Base-by-base conservation (phyloP, 2,113 vertebrate species). In the Sclerurus mexicanus region DNA sequence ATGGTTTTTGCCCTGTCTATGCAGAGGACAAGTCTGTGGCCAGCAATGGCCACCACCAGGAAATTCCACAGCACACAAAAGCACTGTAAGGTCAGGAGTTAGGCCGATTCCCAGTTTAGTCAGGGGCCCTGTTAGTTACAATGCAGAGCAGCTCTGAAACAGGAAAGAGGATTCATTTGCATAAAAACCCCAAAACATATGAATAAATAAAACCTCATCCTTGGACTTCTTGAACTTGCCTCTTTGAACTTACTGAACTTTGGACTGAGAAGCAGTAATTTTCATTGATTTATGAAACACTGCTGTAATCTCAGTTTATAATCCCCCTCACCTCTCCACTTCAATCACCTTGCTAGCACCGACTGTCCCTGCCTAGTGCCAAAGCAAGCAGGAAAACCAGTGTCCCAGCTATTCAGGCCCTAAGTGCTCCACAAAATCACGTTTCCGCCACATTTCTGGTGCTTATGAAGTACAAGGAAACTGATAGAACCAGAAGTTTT, bases 311-410 rank as follows among this genome's bases (percentile, higher is more conserved):
- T 23, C 30, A 7, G 52, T 14, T n/a, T 60, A 21, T 47, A 40
- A 7, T 22, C 27, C 30, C 42, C 19, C 27, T 80, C 9, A 1
- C 4, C 1, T 58, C 67, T 67, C 73, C 10, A 5, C 35, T 79
- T 91, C 44, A n/a, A 74, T 6, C 58, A 9, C 56, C 76, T 93
- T 20, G 27, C 50, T n/a, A 68, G 52, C 33, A 25, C 5, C 15
- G n/a, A 19, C 2, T 46, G 31, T 35, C n/a, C 33, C 25, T 49
- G 49, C 5, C 52, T 23, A 20, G 22, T 20, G 67, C 83, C 94
- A 91, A 85, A 71, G 67, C 84, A 88, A 83, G 83, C 86, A 89
- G 94, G 80, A 95, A 92, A 90, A 46, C 64, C 9, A 20, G 2
- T 55, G 71, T 64, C 76, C 67, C 23, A 58, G 73, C 89, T 75